These are phyloP conservation scores for Carcina quercana DNA, from an alignment of 2,888 invertebrate species.

Conservation along the genomic window DNA sequence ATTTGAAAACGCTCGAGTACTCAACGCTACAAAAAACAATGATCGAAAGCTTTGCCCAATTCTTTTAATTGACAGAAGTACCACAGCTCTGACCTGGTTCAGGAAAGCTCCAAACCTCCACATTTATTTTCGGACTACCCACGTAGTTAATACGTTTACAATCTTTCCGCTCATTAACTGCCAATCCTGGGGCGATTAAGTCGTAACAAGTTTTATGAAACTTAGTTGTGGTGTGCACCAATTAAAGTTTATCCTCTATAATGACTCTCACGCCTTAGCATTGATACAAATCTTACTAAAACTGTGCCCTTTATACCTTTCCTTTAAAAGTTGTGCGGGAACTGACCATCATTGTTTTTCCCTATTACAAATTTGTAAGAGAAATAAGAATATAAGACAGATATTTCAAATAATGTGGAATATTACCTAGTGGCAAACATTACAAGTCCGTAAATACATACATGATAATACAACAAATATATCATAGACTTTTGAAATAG, in stretches of 20 bases:
- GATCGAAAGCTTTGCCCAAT: slow-evolving; percentile 26
- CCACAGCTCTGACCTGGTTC: slow-evolving; percentile 24
- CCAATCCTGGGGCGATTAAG: slow-evolving; percentile 61
- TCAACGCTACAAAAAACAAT: slow-evolving; percentile 24
- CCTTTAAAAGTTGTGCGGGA: too few relatives aligned
- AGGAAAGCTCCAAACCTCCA: slow-evolving; percentile 15
- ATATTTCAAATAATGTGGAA: too few relatives aligned
- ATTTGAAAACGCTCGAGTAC: too few relatives aligned
- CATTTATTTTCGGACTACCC: slow-evolving; percentile 38
- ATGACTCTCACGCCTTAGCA: slow-evolving; percentile 48
- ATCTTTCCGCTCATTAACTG: slow-evolving; percentile 68
- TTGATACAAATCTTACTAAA: slow-evolving; percentile 56
- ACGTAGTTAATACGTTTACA: slow-evolving; percentile 55
- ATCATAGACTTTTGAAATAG: too few relatives aligned
- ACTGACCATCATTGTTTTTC: too few relatives aligned
- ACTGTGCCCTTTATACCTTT: too few relatives aligned
- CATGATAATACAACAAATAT: too few relatives aligned
- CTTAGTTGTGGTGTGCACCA: slow-evolving; percentile 48
- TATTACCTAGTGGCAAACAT: too few relatives aligned
- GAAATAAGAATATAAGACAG: slow-evolving; percentile 44
- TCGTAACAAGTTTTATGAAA: slow-evolving; percentile 59
- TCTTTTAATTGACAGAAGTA: slow-evolving; percentile 30
- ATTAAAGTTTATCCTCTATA: slow-evolving; percentile 58
- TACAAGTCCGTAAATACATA: too few relatives aligned
- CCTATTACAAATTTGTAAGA: too few relatives aligned